These are phyloP conservation scores for Cetoscarus ocellatus DNA, from an alignment of 2,797 vertebrate species.

Conservation along the genomic window DNA sequence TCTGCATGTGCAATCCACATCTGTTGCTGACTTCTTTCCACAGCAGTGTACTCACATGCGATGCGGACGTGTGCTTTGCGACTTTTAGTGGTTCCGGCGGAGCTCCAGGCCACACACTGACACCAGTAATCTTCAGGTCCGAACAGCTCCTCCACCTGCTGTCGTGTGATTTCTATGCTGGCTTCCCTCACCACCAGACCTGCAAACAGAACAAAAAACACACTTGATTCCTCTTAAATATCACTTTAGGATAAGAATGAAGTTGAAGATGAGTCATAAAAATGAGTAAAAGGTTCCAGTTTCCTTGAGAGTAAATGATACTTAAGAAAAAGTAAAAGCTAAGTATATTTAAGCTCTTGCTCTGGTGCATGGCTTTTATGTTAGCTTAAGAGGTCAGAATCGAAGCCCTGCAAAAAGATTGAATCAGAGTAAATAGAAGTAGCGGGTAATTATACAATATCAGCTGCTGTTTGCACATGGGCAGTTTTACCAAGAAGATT, in stretches of 20 bases:
- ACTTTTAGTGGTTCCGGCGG: slow-evolving; percentile 96
- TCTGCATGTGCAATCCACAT: no score
- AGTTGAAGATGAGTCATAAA: neutral
- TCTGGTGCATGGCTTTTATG: slow-evolving; percentile 34
- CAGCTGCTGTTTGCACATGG: slow-evolving; percentile 49
- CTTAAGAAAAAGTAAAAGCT: slow-evolving; percentile 12
- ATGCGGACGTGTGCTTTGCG: slow-evolving; percentile 95
- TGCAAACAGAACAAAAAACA: slow-evolving; percentile 46
- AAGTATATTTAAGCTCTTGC: slow-evolving; percentile 27
- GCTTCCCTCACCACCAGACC: slow-evolving; percentile 94
- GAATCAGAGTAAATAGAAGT: slow-evolving; percentile 43
- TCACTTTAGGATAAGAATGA: slow-evolving; percentile 1
- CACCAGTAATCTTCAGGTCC: slow-evolving; percentile 98
- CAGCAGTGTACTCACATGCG: slow-evolving; percentile 89
- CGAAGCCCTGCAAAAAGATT: slow-evolving; percentile 22
- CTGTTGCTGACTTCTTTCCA: no score
- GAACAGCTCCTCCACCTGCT: slow-evolving; percentile 95
- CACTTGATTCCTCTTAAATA: slow-evolving; percentile 11
- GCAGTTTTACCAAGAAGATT: slow-evolving; percentile 48
- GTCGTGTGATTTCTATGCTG: slow-evolving; percentile 86
- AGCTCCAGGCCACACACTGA: slow-evolving; percentile 98
- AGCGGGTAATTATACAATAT: slow-evolving; percentile 45
- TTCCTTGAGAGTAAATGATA: neutral
- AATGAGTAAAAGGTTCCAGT: neutral
- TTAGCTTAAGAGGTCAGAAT: slow-evolving; percentile 33